Evolutionary conservation across 2,113 vertebrate genomes (phyloP).

Genomic region (Ptilonorhynchus violaceus): DNA sequence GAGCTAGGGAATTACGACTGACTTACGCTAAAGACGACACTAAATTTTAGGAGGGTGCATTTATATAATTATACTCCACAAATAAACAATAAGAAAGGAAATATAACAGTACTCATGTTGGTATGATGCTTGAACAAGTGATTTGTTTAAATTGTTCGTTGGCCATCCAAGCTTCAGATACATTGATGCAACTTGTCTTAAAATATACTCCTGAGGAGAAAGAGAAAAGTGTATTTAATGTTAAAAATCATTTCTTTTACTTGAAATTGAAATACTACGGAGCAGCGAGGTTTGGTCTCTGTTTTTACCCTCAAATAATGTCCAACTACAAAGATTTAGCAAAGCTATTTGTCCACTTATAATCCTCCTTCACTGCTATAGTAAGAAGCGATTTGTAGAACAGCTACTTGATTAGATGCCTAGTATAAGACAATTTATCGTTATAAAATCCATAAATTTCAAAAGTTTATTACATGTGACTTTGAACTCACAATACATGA

Average conservation of each 20-base stretch:
- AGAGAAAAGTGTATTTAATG: not conserved
- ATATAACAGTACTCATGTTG: constrained; percentile 86
- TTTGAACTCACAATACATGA: not conserved
- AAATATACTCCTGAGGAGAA: constrained; percentile 85
- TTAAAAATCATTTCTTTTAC: not conserved
- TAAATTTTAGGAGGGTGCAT: not conserved
- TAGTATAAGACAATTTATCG: not conserved
- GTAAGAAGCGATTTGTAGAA: not conserved
- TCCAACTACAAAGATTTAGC: not conserved
- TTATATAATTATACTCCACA: not conserved
- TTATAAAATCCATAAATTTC: not conserved
- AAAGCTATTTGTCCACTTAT: not conserved
- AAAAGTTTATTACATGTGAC: not conserved
- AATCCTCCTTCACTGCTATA: not conserved
- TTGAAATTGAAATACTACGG: not conserved
- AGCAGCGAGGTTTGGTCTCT: not conserved
- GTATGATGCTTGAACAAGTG: constrained; percentile 85
- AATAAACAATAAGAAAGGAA: not conserved
- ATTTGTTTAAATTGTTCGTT: constrained; percentile 80
- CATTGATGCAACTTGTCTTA: constrained; percentile 90
- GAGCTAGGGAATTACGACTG: not conserved
- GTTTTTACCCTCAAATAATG: not conserved
- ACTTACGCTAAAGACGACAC: not conserved
- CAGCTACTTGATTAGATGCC: not conserved
- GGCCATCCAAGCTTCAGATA: constrained; percentile 97